Evolutionary conservation across 1,140 invertebrate genomes (phyloP).

Genomic region (Aricia agestis): DNA sequence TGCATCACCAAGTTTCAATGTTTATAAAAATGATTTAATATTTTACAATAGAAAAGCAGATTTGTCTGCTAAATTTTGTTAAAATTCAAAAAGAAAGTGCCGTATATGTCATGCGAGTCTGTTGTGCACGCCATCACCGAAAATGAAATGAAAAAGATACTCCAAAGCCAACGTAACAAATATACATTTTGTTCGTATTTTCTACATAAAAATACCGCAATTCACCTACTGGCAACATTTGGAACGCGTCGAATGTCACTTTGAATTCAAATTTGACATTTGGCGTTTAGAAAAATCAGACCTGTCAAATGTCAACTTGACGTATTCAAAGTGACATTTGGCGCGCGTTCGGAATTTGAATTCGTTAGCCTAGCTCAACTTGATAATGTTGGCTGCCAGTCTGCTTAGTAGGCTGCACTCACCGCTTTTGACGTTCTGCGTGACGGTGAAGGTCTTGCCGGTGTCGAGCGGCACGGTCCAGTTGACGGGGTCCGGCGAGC

Average conservation of each 20-base stretch:
- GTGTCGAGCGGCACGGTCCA: slow-evolving; percentile 96
- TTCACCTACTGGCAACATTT: slow-evolving; percentile 6
- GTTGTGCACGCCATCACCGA: slow-evolving; percentile 31
- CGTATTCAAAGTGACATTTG: not conserved
- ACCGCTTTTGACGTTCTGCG: slow-evolving; percentile 93
- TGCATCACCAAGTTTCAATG: not conserved
- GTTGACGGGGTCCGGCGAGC: slow-evolving; percentile 93
- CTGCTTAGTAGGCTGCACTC: slow-evolving; percentile 58
- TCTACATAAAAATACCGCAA: slow-evolving; percentile 26
- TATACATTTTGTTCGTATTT: slow-evolving; percentile 24
- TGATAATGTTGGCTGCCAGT: slow-evolving; percentile 54
- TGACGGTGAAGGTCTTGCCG: slow-evolving; percentile 93
- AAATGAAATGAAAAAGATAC: slow-evolving; percentile 55
- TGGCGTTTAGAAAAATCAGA: too few species aligned
- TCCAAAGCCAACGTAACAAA: slow-evolving; percentile 37
- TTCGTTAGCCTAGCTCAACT: slow-evolving; percentile 38
- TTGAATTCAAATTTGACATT: not conserved
- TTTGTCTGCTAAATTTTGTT: too few species aligned
- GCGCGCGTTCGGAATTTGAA: not conserved
- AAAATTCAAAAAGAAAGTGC: slow-evolving; percentile 3
- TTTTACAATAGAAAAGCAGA: too few species aligned
- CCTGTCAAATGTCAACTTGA: not conserved
- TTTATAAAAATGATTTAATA: not conserved
- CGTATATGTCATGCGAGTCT: slow-evolving; percentile 1
- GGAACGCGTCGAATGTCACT: not conserved